Evolutionary conservation across 92 coral and sea anemone genomes (phyloP).

Genomic region (Heliopora coerulea): DNA sequence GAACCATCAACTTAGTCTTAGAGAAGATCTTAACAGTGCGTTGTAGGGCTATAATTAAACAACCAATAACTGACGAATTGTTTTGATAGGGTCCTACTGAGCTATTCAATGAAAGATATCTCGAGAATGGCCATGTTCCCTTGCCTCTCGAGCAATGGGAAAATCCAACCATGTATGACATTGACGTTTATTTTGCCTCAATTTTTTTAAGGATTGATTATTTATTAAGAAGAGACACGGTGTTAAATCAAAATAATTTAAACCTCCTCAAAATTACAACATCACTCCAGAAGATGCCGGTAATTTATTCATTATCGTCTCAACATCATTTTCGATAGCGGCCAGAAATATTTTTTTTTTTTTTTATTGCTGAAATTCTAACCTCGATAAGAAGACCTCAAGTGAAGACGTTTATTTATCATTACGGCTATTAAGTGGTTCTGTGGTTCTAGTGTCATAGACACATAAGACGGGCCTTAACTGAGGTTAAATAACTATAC

Average conservation of each 20-base stretch:
- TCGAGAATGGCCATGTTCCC: not conserved
- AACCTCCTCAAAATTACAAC: too few species aligned
- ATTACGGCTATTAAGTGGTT: constrained; percentile 28
- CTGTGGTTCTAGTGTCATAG: constrained; percentile 7
- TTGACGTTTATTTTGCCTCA: too few species aligned
- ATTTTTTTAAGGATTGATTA: too few species aligned
- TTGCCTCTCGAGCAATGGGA: not conserved
- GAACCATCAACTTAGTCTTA: not conserved
- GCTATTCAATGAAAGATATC: not conserved
- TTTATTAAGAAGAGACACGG: too few species aligned
- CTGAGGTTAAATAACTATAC: constrained; percentile 41
- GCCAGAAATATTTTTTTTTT: too few species aligned
- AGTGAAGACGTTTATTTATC: not conserved
- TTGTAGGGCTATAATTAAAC: constrained; percentile 11
- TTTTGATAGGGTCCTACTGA: constrained; percentile 31
- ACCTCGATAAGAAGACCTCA: not conserved
- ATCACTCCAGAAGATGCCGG: too few species aligned
- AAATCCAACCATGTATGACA: not conserved
- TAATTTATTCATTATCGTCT: too few species aligned
- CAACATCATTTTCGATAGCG: too few species aligned
- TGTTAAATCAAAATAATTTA: too few species aligned
- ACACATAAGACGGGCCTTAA: constrained; percentile 19
- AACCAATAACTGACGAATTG: constrained; percentile 23
- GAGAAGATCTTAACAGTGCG: not conserved
- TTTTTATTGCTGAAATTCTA: not conserved